These are phyloP conservation scores for Spatulosminthurus flaviceps DNA, from an alignment of 2,888 invertebrate genomes.

Conservation along the genomic window DNA sequence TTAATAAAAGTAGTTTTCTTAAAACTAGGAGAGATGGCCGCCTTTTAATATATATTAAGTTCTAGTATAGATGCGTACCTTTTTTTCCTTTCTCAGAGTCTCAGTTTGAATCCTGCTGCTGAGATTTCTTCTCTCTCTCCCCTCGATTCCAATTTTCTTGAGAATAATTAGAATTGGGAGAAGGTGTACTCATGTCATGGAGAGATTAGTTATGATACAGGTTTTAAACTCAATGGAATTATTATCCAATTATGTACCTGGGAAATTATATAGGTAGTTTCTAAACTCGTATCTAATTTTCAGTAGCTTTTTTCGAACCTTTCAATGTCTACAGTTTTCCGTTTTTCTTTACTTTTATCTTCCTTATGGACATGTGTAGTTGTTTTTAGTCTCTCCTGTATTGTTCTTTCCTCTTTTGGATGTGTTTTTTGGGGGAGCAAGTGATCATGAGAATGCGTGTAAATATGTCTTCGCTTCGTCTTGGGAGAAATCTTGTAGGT, in stretches of 20 bases:
- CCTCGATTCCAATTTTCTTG: conserved; percentile 47
- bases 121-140: conserved; percentile 23
- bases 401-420: background rate
- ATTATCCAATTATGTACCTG: conserved; percentile 48
- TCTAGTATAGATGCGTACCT: conserved; percentile 15
- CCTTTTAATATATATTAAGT: conserved; percentile 34
- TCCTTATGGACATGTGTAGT: background rate
- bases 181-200: conserved; percentile 50
- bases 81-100: conserved; percentile 35
- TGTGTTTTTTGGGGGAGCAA: background rate
- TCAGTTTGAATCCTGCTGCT: background rate
- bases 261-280: conserved; percentile 35
- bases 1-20: conserved; percentile 50
- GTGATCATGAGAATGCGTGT: conserved; percentile 4
- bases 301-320: conserved; percentile 39
- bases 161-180: conserved; percentile 52
- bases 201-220: conserved; percentile 48
- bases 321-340: background rate
- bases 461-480: background rate
- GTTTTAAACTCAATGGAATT: conserved; percentile 47
- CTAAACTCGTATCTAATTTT: conserved; percentile 38
- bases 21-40: conserved; percentile 47
- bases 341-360: background rate
- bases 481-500: background rate
- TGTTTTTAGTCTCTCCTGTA: background rate